phyloP scores from a whole-genome alignment of 2,888 invertebrate genomes.

The Amiota communis region DNA sequence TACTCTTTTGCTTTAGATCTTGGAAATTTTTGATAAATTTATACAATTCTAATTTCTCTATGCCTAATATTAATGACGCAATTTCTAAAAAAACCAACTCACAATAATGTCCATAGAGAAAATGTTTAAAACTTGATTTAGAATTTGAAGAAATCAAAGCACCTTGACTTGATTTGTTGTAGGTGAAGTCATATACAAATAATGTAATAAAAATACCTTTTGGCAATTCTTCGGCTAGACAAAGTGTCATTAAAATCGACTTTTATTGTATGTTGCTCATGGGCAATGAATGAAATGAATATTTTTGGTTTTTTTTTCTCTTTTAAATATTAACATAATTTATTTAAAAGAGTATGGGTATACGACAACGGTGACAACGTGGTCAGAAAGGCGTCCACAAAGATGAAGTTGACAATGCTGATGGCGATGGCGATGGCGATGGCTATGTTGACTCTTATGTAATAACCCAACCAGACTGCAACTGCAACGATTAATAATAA shows the following conservation, averaged over 20 bases:
- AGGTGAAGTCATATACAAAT: background rate
- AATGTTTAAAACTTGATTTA: too few relatives aligned
- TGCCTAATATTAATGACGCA: too few relatives aligned
- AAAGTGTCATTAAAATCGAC: background rate
- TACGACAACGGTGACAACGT: too few relatives aligned
- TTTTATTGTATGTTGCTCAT: background rate
- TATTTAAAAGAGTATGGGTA: background rate
- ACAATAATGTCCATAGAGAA: too few relatives aligned
- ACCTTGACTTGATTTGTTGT: background rate
- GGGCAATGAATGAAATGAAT: background rate
- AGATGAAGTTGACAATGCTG: background rate
- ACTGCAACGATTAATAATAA: background rate
- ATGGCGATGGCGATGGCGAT: background rate
- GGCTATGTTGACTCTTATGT: background rate
- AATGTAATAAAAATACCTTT: background rate
- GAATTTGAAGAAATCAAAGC: background rate
- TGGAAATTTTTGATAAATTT: too few relatives aligned
- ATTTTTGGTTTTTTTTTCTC: too few relatives aligned
- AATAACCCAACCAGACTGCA: background rate
- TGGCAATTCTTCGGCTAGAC: too few relatives aligned
- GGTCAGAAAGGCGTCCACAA: too few relatives aligned
- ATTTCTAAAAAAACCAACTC: too few relatives aligned
- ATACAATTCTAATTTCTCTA: too few relatives aligned
- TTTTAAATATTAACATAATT: constrained; percentile 5
- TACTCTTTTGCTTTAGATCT: too few relatives aligned